Evolutionary conservation across 2,888 invertebrate genomes (phyloP), one percentile per base, ranked within the genome.

Genomic region (Drosophila emarginata): DNA sequence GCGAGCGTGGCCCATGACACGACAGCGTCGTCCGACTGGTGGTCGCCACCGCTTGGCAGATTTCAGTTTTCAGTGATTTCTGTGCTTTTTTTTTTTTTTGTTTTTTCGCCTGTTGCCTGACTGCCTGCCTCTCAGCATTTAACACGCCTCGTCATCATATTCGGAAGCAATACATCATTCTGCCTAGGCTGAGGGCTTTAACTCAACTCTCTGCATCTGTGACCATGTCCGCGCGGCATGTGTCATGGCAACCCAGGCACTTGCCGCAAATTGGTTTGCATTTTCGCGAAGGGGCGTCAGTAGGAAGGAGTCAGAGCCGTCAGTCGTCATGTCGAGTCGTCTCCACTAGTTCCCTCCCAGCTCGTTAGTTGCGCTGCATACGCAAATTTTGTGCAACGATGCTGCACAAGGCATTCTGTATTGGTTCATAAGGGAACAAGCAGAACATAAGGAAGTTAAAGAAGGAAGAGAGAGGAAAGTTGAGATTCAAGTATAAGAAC

Each of bases 121-220:
- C 23, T 39, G 57, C 57, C 23, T n/a, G 32, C 32, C 23, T n/a
- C 37, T 57, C 64, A 76, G 59, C 78, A 78, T 79, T 87, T 84
- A 84, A 85, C 84, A 77, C 87, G 84, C 87, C 87, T 75, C 84
- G 84, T 85, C 84, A 85, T 85, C 84, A 85, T 85, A 85, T 85
- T 85, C 84, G 84, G 84, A 85, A 85, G 87, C 84, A 85, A 85
- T 85, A 80, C 84, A 85, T 85, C 84, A 87, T 87, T 79, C 85
- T 37, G 67, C 65, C 52, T 40, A 63, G 65, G 76, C 67, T 39
- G 57, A 58, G 69, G 51, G 51, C 64, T 65, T 45, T 61, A 56
- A 61, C 50, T 59, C 67, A 61, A 40, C 62, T 60, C 69, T 66
- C 69, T 61, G 56, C 23, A 53, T 66, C 58, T 63, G 63, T 58